Conservation (phyloP, 2,797 vertebrate genomes). For the Pygocentrus nattereri region DNA sequence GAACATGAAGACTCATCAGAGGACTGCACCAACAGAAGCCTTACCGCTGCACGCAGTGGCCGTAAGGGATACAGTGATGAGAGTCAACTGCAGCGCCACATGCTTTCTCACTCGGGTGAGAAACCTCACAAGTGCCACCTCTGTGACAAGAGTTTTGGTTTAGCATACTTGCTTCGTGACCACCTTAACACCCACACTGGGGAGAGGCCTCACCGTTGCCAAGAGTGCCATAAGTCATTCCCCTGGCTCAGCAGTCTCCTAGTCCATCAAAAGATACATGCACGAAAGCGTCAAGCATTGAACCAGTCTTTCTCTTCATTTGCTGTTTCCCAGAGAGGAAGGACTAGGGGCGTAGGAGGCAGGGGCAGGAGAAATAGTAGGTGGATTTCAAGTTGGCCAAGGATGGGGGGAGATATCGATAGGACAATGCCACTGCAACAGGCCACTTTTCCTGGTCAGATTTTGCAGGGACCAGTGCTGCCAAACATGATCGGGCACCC, state of each 20-base stretch:
- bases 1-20: constrained; percentile 84
- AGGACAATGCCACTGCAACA: constrained; percentile 54
- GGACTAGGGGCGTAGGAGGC: constrained; percentile 43
- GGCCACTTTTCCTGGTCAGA: constrained; percentile 54
- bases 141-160: constrained; percentile 82
- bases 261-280: constrained; percentile 83
- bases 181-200: constrained; percentile 86
- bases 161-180: constrained; percentile 82
- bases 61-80: constrained; percentile 84
- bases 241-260: constrained; percentile 84
- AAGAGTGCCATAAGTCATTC: constrained; percentile 82
- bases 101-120: constrained; percentile 81
- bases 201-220: constrained; percentile 81
- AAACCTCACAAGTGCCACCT: constrained; percentile 82
- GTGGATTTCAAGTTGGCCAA: constrained; percentile 63
- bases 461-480: constrained; percentile 63
- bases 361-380: constrained; percentile 70
- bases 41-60: constrained; percentile 83
- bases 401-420: constrained; percentile 60
- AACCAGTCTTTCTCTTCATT: constrained; percentile 64
- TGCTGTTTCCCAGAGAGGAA: constrained; percentile 48
- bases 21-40: constrained; percentile 83
- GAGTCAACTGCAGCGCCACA: constrained; percentile 79
- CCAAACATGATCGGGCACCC: constrained; percentile 62
- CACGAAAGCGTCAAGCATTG: constrained; percentile 75